Base-by-base conservation (phyloP, 1,140 invertebrate species). In the Ceratitis capitata region DNA sequence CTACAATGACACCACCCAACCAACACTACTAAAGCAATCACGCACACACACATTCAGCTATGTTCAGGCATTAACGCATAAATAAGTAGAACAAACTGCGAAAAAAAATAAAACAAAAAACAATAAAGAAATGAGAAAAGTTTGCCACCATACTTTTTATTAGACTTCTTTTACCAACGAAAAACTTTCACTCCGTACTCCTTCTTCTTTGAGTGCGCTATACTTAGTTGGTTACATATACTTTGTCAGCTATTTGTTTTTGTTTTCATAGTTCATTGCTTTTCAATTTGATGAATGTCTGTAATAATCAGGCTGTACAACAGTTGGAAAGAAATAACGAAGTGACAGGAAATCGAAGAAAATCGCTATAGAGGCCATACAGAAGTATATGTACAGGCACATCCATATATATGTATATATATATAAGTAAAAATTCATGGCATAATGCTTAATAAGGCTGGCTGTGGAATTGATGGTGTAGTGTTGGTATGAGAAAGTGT, bases 281-380 rank as follows among this genome's bases (percentile, higher is more conserved):
- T 91, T 91, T 91, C 90, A 91, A 91, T 91, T 91, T 91, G 90
- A 91, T 91, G 88, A 89, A 89, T 91, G 89, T 90, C 89, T 91
- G 87, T 91, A 91, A 91, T 89, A 89, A 89, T 88, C 88, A 88
- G 87, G 83, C 87, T 39, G 82, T 53, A 85, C 61, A 69, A 29
- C 35, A 35, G 32, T 69, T 12, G 4, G 61, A 39, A 69, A 35
- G 26, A 19, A 69, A 69, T 61, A 35, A 39, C 35, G 39, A 14
- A 35, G 61, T 32, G 29, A 29, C 61, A 35, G 61, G 4, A 35
- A 69, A 69, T 69, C 61, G 61, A 7, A 35, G 6, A 16, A 39
- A 69, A 29, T 69, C 6, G 29, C 32, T n/a, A 26, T 42, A 69
- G n/a, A 12, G 39, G 39, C 39, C 23, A 23, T 32, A 9, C 4